Evolutionary conservation across 2,888 invertebrate genomes (phyloP).

Genomic region (Cremastinae sp.): DNA sequence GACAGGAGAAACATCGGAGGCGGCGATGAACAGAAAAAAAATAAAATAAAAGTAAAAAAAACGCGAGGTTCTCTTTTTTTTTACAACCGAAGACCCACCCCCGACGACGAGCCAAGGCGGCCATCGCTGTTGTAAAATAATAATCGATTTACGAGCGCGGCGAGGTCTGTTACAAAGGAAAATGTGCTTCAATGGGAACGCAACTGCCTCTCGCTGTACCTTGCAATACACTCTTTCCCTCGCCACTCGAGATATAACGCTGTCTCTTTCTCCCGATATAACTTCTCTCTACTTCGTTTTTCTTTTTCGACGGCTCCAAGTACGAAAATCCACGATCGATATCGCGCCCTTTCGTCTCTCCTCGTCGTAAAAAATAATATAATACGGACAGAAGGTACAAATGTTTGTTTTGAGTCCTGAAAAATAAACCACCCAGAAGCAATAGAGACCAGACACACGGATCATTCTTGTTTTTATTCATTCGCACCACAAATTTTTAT

Average conservation of each 20-base stretch:
- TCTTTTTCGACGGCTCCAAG: not conserved
- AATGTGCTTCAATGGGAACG: constrained; percentile 48
- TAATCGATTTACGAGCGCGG: constrained; percentile 76
- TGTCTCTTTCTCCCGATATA: not conserved
- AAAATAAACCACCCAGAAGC: not conserved
- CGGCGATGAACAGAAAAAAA: constrained; percentile 22
- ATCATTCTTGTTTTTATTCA: too few species aligned
- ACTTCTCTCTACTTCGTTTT: not conserved
- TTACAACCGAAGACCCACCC: constrained; percentile 53
- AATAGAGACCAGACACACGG: too few species aligned
- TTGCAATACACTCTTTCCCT: constrained; percentile 30
- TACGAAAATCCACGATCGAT: constrained; percentile 36
- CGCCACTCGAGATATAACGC: constrained; percentile 16
- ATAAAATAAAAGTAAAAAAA: constrained; percentile 4
- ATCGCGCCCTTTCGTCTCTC: constrained; percentile 9
- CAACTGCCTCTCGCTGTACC: constrained; percentile 45
- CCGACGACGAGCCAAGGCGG: constrained; percentile 10
- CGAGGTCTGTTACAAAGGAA: constrained; percentile 59
- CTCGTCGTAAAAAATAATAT: constrained; percentile 19
- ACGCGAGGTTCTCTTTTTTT: constrained; percentile 4
- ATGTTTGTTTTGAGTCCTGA: not conserved
- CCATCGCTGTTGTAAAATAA: constrained; percentile 70
- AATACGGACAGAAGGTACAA: not conserved
- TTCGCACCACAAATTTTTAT: too few species aligned
- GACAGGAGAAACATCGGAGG: constrained; percentile 18